phyloP scores from a whole-genome alignment of 2,888 invertebrate genomes.

The Cosmia pyralina region DNA sequence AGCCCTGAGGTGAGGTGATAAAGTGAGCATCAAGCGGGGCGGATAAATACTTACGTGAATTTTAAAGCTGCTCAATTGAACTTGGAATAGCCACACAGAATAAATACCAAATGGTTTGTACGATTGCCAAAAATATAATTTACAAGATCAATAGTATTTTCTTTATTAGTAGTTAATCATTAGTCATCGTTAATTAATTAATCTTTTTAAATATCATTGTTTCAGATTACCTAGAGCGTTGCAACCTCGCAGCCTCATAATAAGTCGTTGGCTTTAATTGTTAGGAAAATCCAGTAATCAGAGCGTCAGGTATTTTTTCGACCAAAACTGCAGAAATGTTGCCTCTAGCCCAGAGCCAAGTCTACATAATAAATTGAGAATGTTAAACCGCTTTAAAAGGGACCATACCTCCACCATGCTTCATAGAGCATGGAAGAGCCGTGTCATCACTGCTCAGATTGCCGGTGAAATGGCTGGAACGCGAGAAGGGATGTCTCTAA shows the following conservation, averaged over 20 bases:
- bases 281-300: too few relatives aligned
- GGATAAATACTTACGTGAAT: not conserved
- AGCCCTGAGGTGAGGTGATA: constrained; percentile 63
- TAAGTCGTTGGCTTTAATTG: not conserved
- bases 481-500: constrained; percentile 60
- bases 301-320: too few relatives aligned
- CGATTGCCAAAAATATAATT: not conserved
- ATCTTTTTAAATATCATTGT: not conserved
- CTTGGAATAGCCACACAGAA: not conserved
- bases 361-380: not conserved
- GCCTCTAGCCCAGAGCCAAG: too few relatives aligned
- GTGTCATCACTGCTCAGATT: constrained; percentile 81
- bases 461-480: constrained; percentile 74
- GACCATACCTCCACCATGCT: constrained; percentile 62
- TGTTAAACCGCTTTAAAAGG: constrained; percentile 32
- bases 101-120: not conserved
- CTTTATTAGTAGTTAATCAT: too few relatives aligned
- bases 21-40: constrained; percentile 42
- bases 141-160: not conserved
- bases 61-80: not conserved
- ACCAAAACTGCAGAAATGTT: too few relatives aligned
- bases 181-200: not conserved
- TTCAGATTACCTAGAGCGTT: too few relatives aligned
- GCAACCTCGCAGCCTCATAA: too few relatives aligned
- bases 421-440: constrained; percentile 78